Conservation (phyloP, 2,888 invertebrate species). For the Drosophila niveifrons region DNA sequence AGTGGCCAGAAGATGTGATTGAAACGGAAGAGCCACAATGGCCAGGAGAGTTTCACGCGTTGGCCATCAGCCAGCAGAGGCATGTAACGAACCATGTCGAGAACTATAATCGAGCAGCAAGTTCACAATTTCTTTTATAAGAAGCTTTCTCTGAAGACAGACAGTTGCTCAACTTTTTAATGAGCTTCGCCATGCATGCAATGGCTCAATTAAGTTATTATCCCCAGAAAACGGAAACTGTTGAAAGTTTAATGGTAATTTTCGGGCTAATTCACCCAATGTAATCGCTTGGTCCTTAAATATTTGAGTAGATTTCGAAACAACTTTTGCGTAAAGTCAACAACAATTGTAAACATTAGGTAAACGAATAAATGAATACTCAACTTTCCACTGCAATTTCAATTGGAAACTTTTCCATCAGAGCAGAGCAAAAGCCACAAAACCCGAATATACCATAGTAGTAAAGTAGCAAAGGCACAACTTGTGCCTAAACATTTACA, state of each 20-base stretch:
- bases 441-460: not conserved
- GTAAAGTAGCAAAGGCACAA: not conserved
- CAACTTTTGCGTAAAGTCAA: conserved; percentile 18
- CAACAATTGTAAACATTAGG: conserved; percentile 40
- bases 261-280: conserved; percentile 51
- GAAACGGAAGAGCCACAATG: conserved; percentile 61
- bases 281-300: conserved; percentile 55
- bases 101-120: conserved; percentile 28
- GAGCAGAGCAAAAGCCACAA: not conserved
- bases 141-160: not conserved
- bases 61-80: conserved; percentile 69
- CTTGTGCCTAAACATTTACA: not conserved
- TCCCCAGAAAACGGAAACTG: conserved; percentile 37
- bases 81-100: conserved; percentile 68
- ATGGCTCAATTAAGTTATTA: conserved; percentile 77
- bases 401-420: conserved; percentile 12
- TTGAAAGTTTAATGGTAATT: conserved; percentile 62
- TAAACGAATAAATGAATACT: conserved; percentile 8
- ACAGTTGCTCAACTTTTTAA: conserved; percentile 66
- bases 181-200: conserved; percentile 67
- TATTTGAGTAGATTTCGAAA: conserved; percentile 48
- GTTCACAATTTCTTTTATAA: conserved; percentile 45
- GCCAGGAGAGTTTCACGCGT: conserved; percentile 66
- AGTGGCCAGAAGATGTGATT: conserved; percentile 79
- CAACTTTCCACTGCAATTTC: conserved; percentile 8